Evolutionary conservation across 1,140 invertebrate species (phyloP).

Genomic region (Drosophila serrata): DNA sequence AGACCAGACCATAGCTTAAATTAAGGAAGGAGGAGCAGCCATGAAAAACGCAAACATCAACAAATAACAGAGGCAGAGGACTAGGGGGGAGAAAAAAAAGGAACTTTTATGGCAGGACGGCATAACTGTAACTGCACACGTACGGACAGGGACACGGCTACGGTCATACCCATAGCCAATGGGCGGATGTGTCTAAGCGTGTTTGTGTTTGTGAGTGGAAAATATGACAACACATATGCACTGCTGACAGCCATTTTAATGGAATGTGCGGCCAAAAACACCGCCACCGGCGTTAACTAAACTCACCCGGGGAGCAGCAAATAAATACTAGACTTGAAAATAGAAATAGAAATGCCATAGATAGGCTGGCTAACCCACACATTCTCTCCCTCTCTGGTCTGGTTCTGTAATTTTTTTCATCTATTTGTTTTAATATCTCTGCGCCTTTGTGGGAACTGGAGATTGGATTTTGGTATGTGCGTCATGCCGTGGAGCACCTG

Average conservation of each 20-base stretch:
- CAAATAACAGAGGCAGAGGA: conserved; percentile 61
- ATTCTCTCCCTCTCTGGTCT: background rate
- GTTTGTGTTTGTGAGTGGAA: conserved; percentile 38
- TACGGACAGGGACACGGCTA: conserved; percentile 22
- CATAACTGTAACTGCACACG: conserved; percentile 70
- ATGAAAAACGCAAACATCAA: conserved; percentile 82
- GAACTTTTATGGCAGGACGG: conserved; percentile 70
- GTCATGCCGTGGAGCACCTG: conserved; percentile 72
- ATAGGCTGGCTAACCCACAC: conserved; percentile 9
- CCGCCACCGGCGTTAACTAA: conserved; percentile 39
- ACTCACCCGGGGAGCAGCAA: conserved; percentile 32
- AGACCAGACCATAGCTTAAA: conserved; percentile 46
- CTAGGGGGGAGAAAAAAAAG: conserved; percentile 54
- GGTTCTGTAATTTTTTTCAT: conserved; percentile 29
- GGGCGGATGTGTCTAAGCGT: conserved; percentile 26
- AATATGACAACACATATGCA: conserved; percentile 81
- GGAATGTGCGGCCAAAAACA: conserved; percentile 70
- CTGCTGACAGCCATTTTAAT: conserved; percentile 81
- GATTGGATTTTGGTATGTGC: conserved; percentile 69
- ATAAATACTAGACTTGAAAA: conserved; percentile 47
- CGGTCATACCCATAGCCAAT: conserved; percentile 11
- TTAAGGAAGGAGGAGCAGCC: conserved; percentile 53
- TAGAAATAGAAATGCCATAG: conserved; percentile 41
- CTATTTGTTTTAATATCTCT: conserved; percentile 67
- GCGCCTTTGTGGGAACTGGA: conserved; percentile 29